Evolutionary conservation across 2,797 vertebrate species (phyloP).

Genomic region (Enteromius anoplus): DNA sequence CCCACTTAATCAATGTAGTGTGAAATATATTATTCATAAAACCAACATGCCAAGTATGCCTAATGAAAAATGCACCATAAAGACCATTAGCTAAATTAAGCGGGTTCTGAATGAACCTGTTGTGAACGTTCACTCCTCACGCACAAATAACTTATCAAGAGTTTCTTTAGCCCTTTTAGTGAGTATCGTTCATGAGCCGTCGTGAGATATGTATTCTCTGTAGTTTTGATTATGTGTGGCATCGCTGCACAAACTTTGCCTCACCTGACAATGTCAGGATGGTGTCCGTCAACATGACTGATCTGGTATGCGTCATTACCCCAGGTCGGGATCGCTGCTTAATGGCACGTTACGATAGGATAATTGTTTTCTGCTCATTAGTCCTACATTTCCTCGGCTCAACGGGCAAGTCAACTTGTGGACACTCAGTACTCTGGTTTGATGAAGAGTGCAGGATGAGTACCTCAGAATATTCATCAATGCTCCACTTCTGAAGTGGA

Average conservation of each 20-base stretch:
- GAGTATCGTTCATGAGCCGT: constrained; percentile 2
- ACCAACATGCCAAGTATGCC: constrained; percentile 57
- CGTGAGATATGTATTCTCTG: constrained; percentile 9
- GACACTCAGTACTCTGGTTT: constrained; percentile 16
- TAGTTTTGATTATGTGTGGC: constrained; percentile 24
- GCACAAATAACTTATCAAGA: constrained; percentile 43
- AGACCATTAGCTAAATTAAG: constrained; percentile 58
- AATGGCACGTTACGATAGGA: constrained; percentile 43
- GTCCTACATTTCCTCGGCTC: constrained; percentile 31
- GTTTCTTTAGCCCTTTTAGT: constrained; percentile 31
- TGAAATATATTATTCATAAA: constrained; percentile 66
- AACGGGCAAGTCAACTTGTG: constrained; percentile 9
- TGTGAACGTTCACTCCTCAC: constrained; percentile 29
- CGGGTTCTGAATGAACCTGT: constrained; percentile 38
- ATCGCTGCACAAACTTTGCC: constrained; percentile 20
- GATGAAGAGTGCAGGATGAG: neutral
- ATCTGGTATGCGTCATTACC: constrained; percentile 39
- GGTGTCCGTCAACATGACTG: constrained; percentile 44
- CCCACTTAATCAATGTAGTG: constrained; percentile 61
- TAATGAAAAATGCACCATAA: constrained; percentile 57
- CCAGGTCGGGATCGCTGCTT: constrained; percentile 31
- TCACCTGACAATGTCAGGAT: constrained; percentile 40
- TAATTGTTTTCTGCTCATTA: constrained; percentile 55
- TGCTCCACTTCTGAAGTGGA: constrained; percentile 11
- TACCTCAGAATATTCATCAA: neutral